Evolutionary conservation across 2,888 invertebrate genomes (phyloP), one percentile per base, ranked within the genome.

Genomic region (Heteromyza rotundicornis): DNA sequence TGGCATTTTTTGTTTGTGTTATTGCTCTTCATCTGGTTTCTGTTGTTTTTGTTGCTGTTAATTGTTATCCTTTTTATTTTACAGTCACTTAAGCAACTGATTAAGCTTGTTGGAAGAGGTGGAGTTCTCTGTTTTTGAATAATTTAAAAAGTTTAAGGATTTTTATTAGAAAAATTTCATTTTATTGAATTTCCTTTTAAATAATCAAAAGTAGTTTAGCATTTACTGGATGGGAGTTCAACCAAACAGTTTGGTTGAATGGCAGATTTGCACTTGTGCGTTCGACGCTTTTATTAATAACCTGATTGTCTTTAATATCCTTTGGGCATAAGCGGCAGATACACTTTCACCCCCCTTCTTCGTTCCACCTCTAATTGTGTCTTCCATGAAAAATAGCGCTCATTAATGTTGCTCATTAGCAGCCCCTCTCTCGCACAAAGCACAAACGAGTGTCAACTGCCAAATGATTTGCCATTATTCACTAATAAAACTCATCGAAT

Each of bases 361-460:
- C 64, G 40, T 40, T 40, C 16, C 12, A 12, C n/a, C n/a, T n/a
- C n/a, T n/a, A n/a, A n/a, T n/a, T n/a, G n/a, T n/a, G 32, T 66
- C 59, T 57, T 59, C 47, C 68, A 70, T 73, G 75, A 77, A 75
- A 77, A 80, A 80, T 79, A 72, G 73, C 71, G 66, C 72, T 75
- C 77, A 80, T 81, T 82, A 80, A 77, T 75, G 77, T 70, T 76
- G 76, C 80, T 81, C 80, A 81, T 81, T 80, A 81, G 77, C 75
- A 78, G 76, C 73, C 70, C 66, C 63, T 63, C 60, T 24, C 57
- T 64, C 64, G 27, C 17, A 17, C 40, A 3, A n/a, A 2, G 3
- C 40, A 17, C 17, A 47, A 66, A 69, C 73, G 72, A 73, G 76
- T 77, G 79, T 80, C 79, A 80, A 78, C 74, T 73, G 75, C 65